A percentile compares a stretch with the other conserved stretches of the same genome.
phyloP scores from a whole-genome alignment of 2,797 vertebrate species.

The Poecilia gillii region DNA sequence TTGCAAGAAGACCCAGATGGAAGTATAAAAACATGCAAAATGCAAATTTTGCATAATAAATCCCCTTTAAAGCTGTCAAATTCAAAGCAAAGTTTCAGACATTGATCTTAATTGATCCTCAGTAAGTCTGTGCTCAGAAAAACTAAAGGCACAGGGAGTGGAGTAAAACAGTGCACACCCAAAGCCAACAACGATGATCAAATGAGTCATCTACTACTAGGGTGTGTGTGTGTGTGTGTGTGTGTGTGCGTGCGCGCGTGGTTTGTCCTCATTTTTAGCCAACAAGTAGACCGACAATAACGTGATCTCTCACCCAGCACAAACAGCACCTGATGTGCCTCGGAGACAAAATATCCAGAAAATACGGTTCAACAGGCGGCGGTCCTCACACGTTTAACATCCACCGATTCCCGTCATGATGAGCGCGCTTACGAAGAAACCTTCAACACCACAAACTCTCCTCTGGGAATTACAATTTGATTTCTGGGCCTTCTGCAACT shows the following conservation, averaged over 20 bases:
- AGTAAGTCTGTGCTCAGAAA: not conserved
- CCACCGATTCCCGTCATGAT: not conserved
- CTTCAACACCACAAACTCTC: not conserved
- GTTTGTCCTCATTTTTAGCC: constrained; percentile 2
- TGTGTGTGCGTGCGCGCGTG: not conserved
- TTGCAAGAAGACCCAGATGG: too few relatives aligned
- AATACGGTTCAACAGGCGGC: not conserved
- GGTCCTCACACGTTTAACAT: not conserved
- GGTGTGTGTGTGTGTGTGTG: not conserved
- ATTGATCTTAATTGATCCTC: not conserved
- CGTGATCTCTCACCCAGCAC: not conserved
- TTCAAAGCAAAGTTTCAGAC: not conserved
- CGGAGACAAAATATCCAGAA: not conserved
- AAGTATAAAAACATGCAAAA: too few relatives aligned
- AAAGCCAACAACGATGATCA: constrained; percentile 12
- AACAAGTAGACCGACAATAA: constrained; percentile 14
- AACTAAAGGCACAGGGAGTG: not conserved
- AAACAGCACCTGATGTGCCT: constrained; percentile 12
- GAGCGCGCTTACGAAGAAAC: not conserved
- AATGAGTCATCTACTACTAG: constrained; percentile 28
- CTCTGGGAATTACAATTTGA: not conserved
- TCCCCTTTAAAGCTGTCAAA: not conserved
- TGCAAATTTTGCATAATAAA: too few relatives aligned
- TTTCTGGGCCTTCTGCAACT: not conserved
- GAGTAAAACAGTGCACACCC: constrained; percentile 10